Conservation (phyloP, 2,888 invertebrate species). For the Aromia moschata region DNA sequence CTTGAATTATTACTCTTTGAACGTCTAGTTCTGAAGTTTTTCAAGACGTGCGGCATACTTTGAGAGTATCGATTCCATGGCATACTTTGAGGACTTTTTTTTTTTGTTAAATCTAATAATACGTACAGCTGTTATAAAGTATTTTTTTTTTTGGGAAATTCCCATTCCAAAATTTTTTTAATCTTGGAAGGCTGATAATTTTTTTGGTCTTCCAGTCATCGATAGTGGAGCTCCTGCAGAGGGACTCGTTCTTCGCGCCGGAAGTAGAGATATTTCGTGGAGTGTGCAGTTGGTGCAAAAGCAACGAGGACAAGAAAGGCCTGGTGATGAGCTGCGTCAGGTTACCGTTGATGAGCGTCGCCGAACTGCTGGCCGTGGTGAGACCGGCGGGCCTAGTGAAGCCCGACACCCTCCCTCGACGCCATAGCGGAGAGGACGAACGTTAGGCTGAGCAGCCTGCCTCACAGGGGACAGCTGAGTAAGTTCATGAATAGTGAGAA, state of each 20-base stretch:
- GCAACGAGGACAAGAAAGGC: conserved; percentile 70
- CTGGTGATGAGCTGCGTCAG: conserved; percentile 72
- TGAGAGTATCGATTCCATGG: too few relatives aligned
- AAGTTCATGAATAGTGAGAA: too few relatives aligned
- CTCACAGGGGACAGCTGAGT: conserved; percentile 85
- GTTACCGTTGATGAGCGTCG: conserved; percentile 86
- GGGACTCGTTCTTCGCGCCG: conserved; percentile 96
- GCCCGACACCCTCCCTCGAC: conserved; percentile 90
- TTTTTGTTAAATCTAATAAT: too few relatives aligned
- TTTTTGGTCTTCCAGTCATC: conserved; percentile 76
- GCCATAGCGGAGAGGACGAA: conserved; percentile 90
- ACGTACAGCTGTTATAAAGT: too few relatives aligned
- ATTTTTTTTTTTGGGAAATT: too few relatives aligned
- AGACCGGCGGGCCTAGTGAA: conserved; percentile 87
- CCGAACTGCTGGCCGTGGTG: conserved; percentile 88
- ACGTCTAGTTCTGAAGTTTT: too few relatives aligned
- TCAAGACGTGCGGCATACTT: too few relatives aligned
- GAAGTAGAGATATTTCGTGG: conserved; percentile 96
- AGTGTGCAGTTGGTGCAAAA: conserved; percentile 85
- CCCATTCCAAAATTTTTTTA: too few relatives aligned
- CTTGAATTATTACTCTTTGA: too few relatives aligned
- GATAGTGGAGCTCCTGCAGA: conserved; percentile 82
- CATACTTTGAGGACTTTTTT: too few relatives aligned
- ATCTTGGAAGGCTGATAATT: too few relatives aligned
- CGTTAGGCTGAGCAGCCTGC: conserved; percentile 79